Evolutionary conservation across 2,888 invertebrate species (phyloP).

Genomic region (Limenitis camilla): DNA sequence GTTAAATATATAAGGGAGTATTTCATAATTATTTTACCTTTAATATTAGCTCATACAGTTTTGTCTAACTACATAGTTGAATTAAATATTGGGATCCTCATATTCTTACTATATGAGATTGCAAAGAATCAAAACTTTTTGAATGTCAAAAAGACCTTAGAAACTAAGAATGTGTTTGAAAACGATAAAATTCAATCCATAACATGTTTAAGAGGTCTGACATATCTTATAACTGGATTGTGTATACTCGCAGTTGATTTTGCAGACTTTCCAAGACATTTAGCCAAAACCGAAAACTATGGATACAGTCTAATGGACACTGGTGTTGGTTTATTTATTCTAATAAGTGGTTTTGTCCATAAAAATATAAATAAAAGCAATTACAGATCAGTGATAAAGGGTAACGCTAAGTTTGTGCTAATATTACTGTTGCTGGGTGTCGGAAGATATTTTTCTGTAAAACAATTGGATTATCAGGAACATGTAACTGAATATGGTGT

Average conservation of each 20-base stretch:
- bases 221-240: conserved; percentile 82
- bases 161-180: conserved; percentile 23
- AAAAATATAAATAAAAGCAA: conserved; percentile 43
- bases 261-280: conserved; percentile 84
- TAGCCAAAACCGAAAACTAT: conserved; percentile 90
- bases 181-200: conserved; percentile 58
- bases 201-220: conserved; percentile 80
- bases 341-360: conserved; percentile 86
- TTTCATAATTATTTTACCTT: conserved; percentile 67
- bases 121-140: conserved; percentile 4
- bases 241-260: conserved; percentile 97
- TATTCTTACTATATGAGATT: conserved; percentile 35
- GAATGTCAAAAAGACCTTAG: conserved; percentile 8
- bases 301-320: conserved; percentile 96
- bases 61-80: conserved; percentile 46
- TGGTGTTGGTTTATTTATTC: conserved; percentile 92
- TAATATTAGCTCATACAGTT: conserved; percentile 74
- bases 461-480: conserved; percentile 85
- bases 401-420: conserved; percentile 48
- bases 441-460: conserved; percentile 75
- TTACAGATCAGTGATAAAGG: conserved; percentile 43
- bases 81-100: conserved; percentile 42
- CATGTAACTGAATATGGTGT: conserved; percentile 95
- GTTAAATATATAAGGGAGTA: conserved; percentile 70
- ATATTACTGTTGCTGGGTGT: conserved; percentile 75